phyloP scores from a whole-genome alignment of 2,888 invertebrate species.

The Portevinia maculata region DNA sequence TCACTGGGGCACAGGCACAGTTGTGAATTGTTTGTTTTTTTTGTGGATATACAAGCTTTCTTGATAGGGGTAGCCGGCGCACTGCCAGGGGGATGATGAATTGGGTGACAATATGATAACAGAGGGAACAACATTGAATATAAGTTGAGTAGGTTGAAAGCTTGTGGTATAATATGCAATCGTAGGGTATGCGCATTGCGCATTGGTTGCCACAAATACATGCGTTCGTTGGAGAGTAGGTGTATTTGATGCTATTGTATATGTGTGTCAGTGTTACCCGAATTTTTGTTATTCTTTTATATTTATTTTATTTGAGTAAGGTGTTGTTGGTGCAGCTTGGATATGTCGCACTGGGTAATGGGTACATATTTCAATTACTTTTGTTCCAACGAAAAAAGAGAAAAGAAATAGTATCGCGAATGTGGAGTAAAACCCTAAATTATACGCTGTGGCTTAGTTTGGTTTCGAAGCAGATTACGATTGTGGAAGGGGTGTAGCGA shows the following conservation, averaged over 20 bases:
- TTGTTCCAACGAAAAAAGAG: constrained; percentile 41
- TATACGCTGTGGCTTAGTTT: constrained; percentile 38
- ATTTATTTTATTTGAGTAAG: constrained; percentile 20
- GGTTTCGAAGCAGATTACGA: not conserved
- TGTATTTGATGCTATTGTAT: constrained; percentile 44
- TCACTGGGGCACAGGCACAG: constrained; percentile 68
- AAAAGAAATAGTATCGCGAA: not conserved
- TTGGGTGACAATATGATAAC: constrained; percentile 56
- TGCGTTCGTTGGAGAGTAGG: constrained; percentile 8
- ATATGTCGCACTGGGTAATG: constrained; percentile 60
- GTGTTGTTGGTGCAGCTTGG: constrained; percentile 59
- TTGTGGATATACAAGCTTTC: constrained; percentile 34
- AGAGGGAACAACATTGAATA: constrained; percentile 48
- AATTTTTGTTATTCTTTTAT: constrained; percentile 37
- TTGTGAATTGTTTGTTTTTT: constrained; percentile 18
- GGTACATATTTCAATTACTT: constrained; percentile 62
- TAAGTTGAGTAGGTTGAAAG: constrained; percentile 49
- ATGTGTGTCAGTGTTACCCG: constrained; percentile 71
- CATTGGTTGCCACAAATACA: constrained; percentile 34
- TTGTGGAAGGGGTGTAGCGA: not conserved
- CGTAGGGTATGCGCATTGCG: constrained; percentile 71
- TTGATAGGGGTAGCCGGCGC: constrained; percentile 27
- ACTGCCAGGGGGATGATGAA: constrained; percentile 62
- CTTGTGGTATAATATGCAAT: constrained; percentile 51
- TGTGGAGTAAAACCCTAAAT: constrained; percentile 11